phyloP scores from a whole-genome alignment of 2,113 vertebrate species.

The Pelodiscus sinensis region DNA sequence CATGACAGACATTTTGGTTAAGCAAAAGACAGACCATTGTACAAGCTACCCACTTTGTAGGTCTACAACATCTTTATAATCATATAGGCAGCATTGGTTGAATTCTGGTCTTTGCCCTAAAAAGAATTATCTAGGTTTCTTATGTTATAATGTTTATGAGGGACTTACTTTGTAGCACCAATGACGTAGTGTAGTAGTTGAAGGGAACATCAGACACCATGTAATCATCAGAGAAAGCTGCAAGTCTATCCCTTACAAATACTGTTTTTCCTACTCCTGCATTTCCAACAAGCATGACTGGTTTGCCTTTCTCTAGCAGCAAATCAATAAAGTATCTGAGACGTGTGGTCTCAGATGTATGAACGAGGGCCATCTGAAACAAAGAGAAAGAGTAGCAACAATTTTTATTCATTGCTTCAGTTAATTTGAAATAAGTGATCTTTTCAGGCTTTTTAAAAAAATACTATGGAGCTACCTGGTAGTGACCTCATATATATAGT shows the following conservation, averaged over 20 bases:
- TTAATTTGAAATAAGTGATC: not conserved
- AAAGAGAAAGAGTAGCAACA: conserved; percentile 1
- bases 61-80: not conserved
- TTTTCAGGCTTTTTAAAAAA: not conserved
- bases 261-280: conserved; percentile 62
- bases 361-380: conserved; percentile 67
- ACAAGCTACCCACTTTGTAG: not conserved
- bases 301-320: conserved; percentile 63
- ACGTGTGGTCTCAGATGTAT: conserved; percentile 57
- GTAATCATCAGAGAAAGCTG: conserved; percentile 52
- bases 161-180: conserved; percentile 65
- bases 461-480: not conserved
- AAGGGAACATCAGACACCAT: conserved; percentile 62
- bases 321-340: conserved; percentile 68
- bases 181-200: conserved; percentile 62
- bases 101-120: not conserved
- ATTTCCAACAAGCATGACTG: conserved; percentile 65
- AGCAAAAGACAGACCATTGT: not conserved
- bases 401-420: not conserved
- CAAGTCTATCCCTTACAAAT: conserved; percentile 42
- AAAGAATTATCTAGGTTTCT: not conserved
- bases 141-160: not conserved
- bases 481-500: not conserved
- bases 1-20: not conserved
- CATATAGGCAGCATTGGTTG: fast-evolving